Base-by-base conservation (phyloP, 2,113 vertebrate genomes). In the Dolichotis patagonum region DNA sequence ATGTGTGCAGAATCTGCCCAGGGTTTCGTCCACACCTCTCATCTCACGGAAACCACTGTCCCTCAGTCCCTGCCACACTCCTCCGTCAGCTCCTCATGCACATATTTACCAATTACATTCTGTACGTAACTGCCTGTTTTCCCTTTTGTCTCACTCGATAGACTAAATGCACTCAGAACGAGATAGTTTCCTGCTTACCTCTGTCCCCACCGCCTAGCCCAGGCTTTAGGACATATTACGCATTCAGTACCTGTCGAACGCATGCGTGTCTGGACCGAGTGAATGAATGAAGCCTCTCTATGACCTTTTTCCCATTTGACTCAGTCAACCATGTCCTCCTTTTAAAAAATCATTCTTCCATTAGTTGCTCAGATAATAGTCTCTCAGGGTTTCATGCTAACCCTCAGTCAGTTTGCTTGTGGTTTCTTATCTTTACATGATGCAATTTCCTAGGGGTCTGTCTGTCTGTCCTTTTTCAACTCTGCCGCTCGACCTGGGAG, bases 331-430 rank as follows among this genome's bases (percentile, higher is more conserved):
- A 41, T 81, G 62, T 85, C 46, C 71, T 77, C 62, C 80, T 91
- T 87, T 93, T 24, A 14, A 84, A 94, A 86, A 94, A 35, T 0
- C n/a, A 69, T 43, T 77, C 38, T 92, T 88, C n/a, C 13, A 62
- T 67, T 94, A 62, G 52, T 75, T 75, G 30, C 49, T 95, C 73
- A 73, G 85, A 82, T 52, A 56, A 52, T 38, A 43, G 75, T 83
- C 75, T 88, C 65, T 80, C 71, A 88, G 89, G 19, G 56, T 96
- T 93, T 95, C 85, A 80, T 58, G 80, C 71, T 92, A 88, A 91
- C n/a, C 19, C 16, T 85, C 69, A 56, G 52, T 78, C 60, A 7
- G 4, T 85, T 87, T n/a, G 90, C 77, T 63, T 73, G 92, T 93
- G 84, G 91, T 85, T 94, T 88, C 60, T 69, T 93, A 94, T 83